Conservation (phyloP, 2,888 invertebrate genomes). For the Caenorhabditis sp. region DNA sequence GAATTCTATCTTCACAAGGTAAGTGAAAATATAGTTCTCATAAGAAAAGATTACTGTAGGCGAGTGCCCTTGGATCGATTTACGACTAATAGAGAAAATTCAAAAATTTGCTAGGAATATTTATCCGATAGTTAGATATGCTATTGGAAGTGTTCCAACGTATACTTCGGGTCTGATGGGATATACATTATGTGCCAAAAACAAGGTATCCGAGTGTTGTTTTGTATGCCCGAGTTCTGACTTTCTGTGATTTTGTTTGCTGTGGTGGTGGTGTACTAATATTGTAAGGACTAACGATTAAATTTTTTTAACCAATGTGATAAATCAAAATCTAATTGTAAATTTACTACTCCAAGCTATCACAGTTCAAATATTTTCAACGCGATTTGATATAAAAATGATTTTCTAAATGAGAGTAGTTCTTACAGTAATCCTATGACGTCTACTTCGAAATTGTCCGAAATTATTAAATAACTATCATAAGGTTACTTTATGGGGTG, state of each 20-base stretch:
- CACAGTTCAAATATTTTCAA: too few relatives aligned
- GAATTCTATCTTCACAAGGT: slow-evolving; percentile 91
- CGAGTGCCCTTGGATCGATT: slow-evolving; percentile 80
- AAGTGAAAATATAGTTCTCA: not conserved
- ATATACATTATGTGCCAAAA: slow-evolving; percentile 85
- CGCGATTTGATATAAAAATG: too few relatives aligned
- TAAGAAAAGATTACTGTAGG: slow-evolving; percentile 72
- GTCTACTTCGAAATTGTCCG: too few relatives aligned
- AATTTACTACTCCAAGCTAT: too few relatives aligned
- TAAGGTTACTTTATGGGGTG: too few relatives aligned
- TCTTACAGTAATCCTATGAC: too few relatives aligned
- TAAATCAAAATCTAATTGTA: too few relatives aligned
- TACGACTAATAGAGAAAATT: slow-evolving; percentile 81
- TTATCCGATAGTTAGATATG: slow-evolving; percentile 83
- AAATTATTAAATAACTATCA: too few relatives aligned
- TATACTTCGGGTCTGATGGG: slow-evolving; percentile 97
- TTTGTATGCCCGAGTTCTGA: not conserved
- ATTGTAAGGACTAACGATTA: too few relatives aligned
- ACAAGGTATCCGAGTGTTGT: slow-evolving; percentile 70
- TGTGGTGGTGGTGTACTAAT: not conserved
- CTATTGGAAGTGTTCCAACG: slow-evolving; percentile 85
- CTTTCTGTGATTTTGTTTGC: not conserved
- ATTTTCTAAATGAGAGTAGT: too few relatives aligned
- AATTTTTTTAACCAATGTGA: not conserved
- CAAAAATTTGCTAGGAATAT: slow-evolving; percentile 74